Percentiles rank a stretch among this genome's conserved stretches.
Evolutionary conservation across 2,113 vertebrate genomes (phyloP).

Genomic region (Rhipidura dahli): DNA sequence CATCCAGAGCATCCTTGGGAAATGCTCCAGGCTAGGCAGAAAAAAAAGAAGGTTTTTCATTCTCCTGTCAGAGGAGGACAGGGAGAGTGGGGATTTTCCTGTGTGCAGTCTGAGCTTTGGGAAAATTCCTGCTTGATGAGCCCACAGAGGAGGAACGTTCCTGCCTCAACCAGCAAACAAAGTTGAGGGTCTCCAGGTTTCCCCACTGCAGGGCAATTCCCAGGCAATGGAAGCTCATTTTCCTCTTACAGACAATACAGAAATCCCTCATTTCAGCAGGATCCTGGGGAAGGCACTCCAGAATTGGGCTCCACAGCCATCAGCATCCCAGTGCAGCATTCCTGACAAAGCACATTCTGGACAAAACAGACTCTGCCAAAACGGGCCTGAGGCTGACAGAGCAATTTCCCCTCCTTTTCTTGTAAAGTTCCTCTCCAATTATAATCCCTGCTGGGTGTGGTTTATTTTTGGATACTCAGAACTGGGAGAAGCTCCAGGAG

Average conservation of each 20-base stretch:
- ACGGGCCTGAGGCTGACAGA: slow-evolving; percentile 13
- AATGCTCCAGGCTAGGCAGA: neutral
- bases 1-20: neutral
- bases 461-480: neutral
- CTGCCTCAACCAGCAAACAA: neutral
- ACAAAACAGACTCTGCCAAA: neutral
- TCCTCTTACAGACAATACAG: neutral
- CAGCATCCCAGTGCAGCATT: neutral
- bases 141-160: neutral
- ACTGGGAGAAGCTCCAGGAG: neutral
- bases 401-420: neutral
- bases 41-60: neutral
- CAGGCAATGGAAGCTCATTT: neutral
- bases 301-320: neutral
- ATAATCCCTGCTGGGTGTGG: neutral
- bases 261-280: neutral
- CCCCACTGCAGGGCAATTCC: neutral
- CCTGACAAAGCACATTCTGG: neutral
- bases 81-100: neutral
- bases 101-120: neutral
- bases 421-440: neutral
- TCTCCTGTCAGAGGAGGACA: neutral
- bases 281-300: neutral
- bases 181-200: neutral
- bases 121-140: neutral